These are phyloP conservation scores for Cerceris rybyensis DNA, from an alignment of 2,888 invertebrate genomes.

Conservation along the genomic window DNA sequence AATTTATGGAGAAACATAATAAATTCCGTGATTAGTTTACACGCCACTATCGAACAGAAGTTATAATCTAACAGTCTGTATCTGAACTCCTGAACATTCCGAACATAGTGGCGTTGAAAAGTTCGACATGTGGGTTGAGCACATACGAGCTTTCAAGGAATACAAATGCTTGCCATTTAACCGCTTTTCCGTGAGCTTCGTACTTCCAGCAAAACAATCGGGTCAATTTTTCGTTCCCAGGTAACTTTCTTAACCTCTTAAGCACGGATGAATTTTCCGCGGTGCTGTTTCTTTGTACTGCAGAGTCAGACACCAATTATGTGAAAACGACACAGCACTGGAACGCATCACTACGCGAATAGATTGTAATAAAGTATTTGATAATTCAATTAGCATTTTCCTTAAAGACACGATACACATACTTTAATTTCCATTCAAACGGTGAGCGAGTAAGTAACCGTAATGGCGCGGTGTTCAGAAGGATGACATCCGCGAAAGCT, in stretches of 20 bases:
- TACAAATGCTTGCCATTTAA: conserved; percentile 6
- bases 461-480: too few species aligned
- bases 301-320: too few species aligned
- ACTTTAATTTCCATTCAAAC: too few species aligned
- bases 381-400: too few species aligned
- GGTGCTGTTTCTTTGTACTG: too few species aligned
- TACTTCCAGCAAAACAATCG: conserved; percentile 15
- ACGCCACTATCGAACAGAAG: conserved; percentile 23
- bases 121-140: background rate
- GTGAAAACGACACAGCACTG: too few species aligned
- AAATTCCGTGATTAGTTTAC: conserved; percentile 37
- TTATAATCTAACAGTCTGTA: conserved; percentile 27
- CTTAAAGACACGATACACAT: too few species aligned
- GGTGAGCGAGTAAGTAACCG: too few species aligned
- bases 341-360: too few species aligned
- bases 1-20: conserved; percentile 17
- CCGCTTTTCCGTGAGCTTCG: conserved; percentile 17
- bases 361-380: too few species aligned
- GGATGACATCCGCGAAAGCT: too few species aligned
- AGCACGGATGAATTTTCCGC: too few species aligned
- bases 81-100: background rate
- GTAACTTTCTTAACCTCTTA: conserved; percentile 3
- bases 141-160: conserved; percentile 6
- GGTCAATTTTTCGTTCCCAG: conserved; percentile 26
- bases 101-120: background rate